phyloP scores from a whole-genome alignment of 2,888 invertebrate species.

The Acanthosepion lycidas region DNA sequence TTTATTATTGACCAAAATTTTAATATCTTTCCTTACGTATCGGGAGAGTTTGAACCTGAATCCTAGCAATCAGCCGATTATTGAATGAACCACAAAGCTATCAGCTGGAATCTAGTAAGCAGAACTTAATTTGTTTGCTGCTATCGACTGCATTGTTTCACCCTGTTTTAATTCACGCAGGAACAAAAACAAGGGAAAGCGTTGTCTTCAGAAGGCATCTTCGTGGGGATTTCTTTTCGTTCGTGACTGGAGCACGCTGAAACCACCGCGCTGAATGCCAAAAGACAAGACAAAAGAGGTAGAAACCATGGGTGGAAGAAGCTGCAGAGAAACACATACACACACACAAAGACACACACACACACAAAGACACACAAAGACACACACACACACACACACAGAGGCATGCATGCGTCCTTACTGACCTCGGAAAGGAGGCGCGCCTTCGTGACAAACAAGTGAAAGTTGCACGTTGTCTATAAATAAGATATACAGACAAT shows the following conservation, averaged over 20 bases:
- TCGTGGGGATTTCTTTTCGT: constrained; percentile 10
- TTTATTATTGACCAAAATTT: not conserved
- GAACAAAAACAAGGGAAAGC: constrained; percentile 33
- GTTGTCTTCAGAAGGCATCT: not conserved
- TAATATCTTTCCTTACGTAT: too few relatives aligned
- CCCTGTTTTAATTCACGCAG: not conserved
- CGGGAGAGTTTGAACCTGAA: not conserved
- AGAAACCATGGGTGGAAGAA: too few relatives aligned
- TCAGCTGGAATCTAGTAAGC: not conserved
- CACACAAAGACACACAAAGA: too few relatives aligned
- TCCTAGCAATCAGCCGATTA: not conserved
- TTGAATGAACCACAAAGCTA: not conserved
- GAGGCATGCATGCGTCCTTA: not conserved
- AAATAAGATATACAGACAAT: not conserved
- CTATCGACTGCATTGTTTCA: constrained; percentile 4
- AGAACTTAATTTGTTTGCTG: not conserved
- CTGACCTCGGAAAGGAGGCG: not conserved
- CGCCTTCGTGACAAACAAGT: not conserved
- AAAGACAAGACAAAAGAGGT: not conserved
- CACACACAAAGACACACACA: too few relatives aligned
- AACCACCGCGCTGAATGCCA: not conserved
- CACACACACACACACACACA: not conserved
- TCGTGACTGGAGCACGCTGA: not conserved
- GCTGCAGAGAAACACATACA: too few relatives aligned
- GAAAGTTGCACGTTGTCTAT: not conserved